Base-by-base conservation (phyloP, 2,888 invertebrate species). In the Herminia tarsipennalis region DNA sequence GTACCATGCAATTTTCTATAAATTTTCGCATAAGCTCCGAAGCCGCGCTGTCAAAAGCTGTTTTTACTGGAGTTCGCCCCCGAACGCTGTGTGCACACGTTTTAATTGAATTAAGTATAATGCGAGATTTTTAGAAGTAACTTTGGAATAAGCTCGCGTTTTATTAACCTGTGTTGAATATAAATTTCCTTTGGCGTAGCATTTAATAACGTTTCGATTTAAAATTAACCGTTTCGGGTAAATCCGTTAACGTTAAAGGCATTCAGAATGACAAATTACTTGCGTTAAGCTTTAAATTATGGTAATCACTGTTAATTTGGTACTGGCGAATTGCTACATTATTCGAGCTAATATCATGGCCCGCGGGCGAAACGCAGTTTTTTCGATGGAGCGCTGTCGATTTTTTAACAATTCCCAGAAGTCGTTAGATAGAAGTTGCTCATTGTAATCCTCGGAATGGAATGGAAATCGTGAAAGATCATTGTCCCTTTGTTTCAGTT, bases 1-100 rank as follows among this genome's bases (percentile, higher is more conserved):
- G 78, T 80, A 74, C 77, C 83, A 83, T 89, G 87, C 88, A 88
- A 88, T 89, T 89, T 89, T 89, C 89, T 86, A 89, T 89, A 88
- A 88, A 90, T 87, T 88, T 88, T 88, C 88, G 81, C 84, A 78
- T 85, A 86, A 89, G 86, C 89, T 81, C 78, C 78, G 79, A 86
- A 85, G 83, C 87, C 83, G 70, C 73, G 78, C 87, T 88, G 88
- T 88, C 89, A 88, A 88, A 89, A 87, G 85, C 83, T 86, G 88
- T 90, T 88, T 86, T 86, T 82, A 75, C 72, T 69, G 69, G 61
- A 73, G 70, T 75, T 75, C 77, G 60, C 74, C 71, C 75, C 75
- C 70, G 74, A 76, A 78, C 72, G 72, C 29, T 43, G 71, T 71
- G 70, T 75, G 75, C 76, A 73, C 75, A 72, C 68, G 69, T 56